Conservation (phyloP, 2,888 invertebrate species). For the Neoitamus cyanurus region DNA sequence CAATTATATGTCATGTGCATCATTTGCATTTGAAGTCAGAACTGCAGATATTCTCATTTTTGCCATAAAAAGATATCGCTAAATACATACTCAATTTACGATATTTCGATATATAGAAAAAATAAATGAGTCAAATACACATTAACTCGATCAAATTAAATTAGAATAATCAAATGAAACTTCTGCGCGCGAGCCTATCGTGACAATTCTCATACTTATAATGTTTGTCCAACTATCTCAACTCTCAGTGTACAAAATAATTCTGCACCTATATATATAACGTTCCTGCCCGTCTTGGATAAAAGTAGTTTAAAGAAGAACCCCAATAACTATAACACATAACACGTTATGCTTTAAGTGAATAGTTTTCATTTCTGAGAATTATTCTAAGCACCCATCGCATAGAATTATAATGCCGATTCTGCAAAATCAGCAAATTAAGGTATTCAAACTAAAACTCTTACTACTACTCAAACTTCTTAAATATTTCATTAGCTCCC, state of each 20-base stretch:
- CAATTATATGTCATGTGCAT: too few species aligned
- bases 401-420: not conserved
- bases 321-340: not conserved
- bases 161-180: too few species aligned
- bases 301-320: not conserved
- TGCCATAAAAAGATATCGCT: too few species aligned
- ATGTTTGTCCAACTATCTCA: not conserved
- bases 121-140: too few species aligned
- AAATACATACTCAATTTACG: too few species aligned
- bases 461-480: too few species aligned
- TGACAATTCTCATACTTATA: not conserved
- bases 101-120: too few species aligned
- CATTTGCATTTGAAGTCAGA: too few species aligned
- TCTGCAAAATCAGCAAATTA: not conserved
- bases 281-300: not conserved
- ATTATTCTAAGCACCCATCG: not conserved
- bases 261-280: not conserved
- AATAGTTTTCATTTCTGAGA: not conserved
- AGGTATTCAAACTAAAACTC: not conserved
- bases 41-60: too few species aligned
- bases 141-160: too few species aligned
- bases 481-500: not conserved
- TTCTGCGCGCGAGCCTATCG: not conserved
- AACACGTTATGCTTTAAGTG: constrained; percentile 24
- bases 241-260: not conserved